Base-by-base conservation (phyloP, 1,140 invertebrate genomes). In the Caenorhabditis briggsae region DNA sequence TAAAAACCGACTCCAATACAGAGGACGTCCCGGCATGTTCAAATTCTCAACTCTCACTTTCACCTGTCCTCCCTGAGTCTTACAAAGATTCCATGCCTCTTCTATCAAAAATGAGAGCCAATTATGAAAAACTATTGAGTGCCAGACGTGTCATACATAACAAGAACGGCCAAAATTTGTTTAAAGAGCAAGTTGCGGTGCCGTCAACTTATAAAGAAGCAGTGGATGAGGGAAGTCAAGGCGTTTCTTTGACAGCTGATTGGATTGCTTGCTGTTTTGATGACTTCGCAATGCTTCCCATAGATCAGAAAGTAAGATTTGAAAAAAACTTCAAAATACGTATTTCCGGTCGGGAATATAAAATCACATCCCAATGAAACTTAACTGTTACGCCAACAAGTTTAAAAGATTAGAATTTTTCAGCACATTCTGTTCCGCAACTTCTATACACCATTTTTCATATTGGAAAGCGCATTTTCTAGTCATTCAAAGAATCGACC, bases 181-280 rank as follows among this genome's bases (percentile, higher is more conserved):
- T 78, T 25, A 46, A 78, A 20, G 46, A 78, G 7, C 50, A 12
- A 46, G n/a, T 53, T 23, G 20, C 70, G 11, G 50, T n/a, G 23
- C 18, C 16, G 3, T 11, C 50, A 78, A 78, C 6, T 25, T 78
- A 78, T n/a, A 12, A 46, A 25, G 70, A 78, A 53, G 2, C 70
- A 23, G 33, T 78, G 5, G 7, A 20, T 5, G 46, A 78, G 9
- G n/a, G 46, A 9, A 12, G 25, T 8, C 53, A 50, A 8, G 70
- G 53, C 23, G 43, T 50, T 8, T 14, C 46, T 12, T 23, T 78
- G 70, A n/a, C 11, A 11, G 18, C 70, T 20, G 70, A 78, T 50
- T 78, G 70, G 70, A 23, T 78, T 20, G 23, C 46, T 5, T 20
- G 46, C 18, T 78, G 70, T 43, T 78, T 50, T 23, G 70, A 78